Base-by-base conservation (phyloP, 2,888 invertebrate genomes). In the Portevinia maculata region DNA sequence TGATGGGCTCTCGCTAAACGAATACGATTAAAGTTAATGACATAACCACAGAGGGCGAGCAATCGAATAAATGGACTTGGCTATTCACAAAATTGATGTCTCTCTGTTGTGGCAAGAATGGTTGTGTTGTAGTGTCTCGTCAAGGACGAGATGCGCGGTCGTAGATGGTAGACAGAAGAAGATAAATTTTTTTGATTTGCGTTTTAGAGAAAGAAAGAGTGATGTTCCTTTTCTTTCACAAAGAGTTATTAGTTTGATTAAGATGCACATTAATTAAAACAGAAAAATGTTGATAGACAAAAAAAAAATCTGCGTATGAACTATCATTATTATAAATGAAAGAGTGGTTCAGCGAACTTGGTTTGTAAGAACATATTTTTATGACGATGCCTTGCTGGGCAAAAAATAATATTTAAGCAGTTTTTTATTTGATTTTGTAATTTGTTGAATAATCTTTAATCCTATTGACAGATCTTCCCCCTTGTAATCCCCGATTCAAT, bases 11-110 rank as follows among this genome's bases (percentile, higher is more conserved):
- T 78, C 71, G 83, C 83, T 83, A 83, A 83, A 83, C 83, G 83
- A 83, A 83, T 78, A 67, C 83, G 83, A 83, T 83, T 83, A 83
- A 83, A 83, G 83, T 83, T 83, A 83, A 83, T 83, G 83, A 83
- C 83, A 83, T 83, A 83, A 83, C 78, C 71, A 83, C 83, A 83
- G 83, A 83, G 83, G 83, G 83, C 83, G 83, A 83, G 83, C 78
- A 83, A 83, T 83, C 83, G 83, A 83, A 83, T 83, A 83, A 83
- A 83, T 83, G 83, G 78, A 83, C 83, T 78, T 78, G 83, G 83
- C 83, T 78, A 83, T 83, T 83, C 78, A 55, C 50, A 32, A 83
- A 83, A 78, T 83, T 83, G 78, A 73, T 83, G 83, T 83, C 83
- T 83, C 71, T 83, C 71, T 83, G 83, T 52, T 52, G 52, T 62